phyloP scores from a whole-genome alignment of 2,113 vertebrate species.

The Empidonax traillii region DNA sequence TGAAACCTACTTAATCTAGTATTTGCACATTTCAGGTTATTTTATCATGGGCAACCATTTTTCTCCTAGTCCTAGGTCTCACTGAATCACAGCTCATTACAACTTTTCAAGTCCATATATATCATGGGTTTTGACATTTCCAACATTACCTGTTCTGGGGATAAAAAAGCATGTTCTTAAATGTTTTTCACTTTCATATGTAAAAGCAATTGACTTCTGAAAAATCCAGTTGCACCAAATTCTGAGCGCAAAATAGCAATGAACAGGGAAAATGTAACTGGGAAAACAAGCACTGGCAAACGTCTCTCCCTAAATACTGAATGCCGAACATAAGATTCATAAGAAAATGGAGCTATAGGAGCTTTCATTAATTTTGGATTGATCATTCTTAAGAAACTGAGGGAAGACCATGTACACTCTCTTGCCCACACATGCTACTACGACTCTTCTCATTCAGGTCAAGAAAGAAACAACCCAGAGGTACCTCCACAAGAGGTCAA shows the following conservation, averaged over 20 bases:
- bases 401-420: not conserved
- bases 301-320: not conserved
- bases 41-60: not conserved
- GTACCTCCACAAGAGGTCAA: not conserved
- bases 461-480: not conserved
- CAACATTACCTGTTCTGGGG: not conserved
- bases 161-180: not conserved
- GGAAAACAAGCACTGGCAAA: not conserved
- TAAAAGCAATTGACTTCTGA: not conserved
- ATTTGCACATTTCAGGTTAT: not conserved
- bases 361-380: not conserved
- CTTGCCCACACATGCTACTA: not conserved
- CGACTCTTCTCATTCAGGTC: not conserved
- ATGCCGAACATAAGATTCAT: not conserved
- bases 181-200: not conserved
- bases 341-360: not conserved
- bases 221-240: not conserved
- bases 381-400: not conserved
- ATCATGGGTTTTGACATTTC: not conserved
- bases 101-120: not conserved
- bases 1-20: not conserved
- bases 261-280: not conserved
- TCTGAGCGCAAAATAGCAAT: not conserved
- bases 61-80: not conserved
- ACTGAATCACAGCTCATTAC: not conserved